Evolutionary conservation across 37 sponge, comb jelly and placozoan genomes (phyloP), one percentile per base, ranked within the genome.

Genomic region (Ephydatia muelleri): DNA sequence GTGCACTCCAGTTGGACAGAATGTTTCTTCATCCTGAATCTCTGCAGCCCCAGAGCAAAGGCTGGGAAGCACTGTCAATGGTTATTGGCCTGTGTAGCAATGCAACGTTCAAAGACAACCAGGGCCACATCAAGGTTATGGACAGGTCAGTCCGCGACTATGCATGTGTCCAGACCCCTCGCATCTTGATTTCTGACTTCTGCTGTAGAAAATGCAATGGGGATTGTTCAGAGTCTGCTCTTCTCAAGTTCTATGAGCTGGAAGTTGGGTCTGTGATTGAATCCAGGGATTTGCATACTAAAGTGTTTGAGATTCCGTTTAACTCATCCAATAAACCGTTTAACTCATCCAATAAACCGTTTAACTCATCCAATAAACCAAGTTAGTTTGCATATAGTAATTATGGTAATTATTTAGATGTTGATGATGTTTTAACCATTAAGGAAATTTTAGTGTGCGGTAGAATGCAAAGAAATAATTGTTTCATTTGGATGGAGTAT

Each of bases 291-390:
- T 69, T 78, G 66, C 72, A 96, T 48, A 80, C 85, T 49, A 98
- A 96, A 90, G 85, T 95, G 3, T 91, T 91, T 83, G 99, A 98
- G 68, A 94, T 96, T 66, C 97, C 99, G 0, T 98, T 98, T 73
- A 98, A 96, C 72, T 98, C 99, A 2, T 83, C 95, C 49, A 98
- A 98, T 87, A 98, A 98, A 78, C 96, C 99, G 0, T 98, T 98
- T 73, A 98, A 96, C 72, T 98, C 99, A 2, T 83, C 95, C 49
- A 98, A 98, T 87, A 98, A 98, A 78, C 96, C 99, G 0, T 98
- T 98, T 73, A 98, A 96, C 72, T 98, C 99, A 2, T 83, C 95
- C 49, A 98, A 98, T 87, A 98, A 98, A 87, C 47, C 88, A 87
- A 66, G 88, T 87, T n/a, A 66, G 80, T 73, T 2, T 4, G 57